Base-by-base conservation (phyloP, 2,113 vertebrate species). In the Semnornis frantzii region DNA sequence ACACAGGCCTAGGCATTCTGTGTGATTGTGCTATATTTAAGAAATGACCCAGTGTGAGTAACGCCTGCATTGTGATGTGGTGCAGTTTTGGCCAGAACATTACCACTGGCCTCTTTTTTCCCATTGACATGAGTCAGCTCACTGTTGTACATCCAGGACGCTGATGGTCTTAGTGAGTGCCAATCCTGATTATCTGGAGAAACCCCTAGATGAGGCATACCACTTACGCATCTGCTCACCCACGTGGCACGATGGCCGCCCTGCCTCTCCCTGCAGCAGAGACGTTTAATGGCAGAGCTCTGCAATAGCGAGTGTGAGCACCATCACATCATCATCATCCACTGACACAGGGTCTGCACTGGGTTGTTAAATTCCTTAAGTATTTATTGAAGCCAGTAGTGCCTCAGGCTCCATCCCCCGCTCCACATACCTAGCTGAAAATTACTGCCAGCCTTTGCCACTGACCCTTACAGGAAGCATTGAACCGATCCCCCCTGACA, bases 371-470 rank as follows among this genome's bases (percentile, higher is more conserved):
- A 96, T 91, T 95, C 91, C 94, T 80, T 50, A 62, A 96, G 95
- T 93, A 96, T 96, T 97, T 95, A 97, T 93, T 95, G 94, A 96
- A 97, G 92, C 88, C 93, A 85, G 92, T n/a, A 94, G 63, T 76
- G 95, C 96, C 96, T 95, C 83, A 83, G 95, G 95, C 96, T 96
- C 84, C 92, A 77, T 46, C 89, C n/a, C 68, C 80, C 46, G 21
- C 31, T 80, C 78, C 77, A 70, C 85, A 93, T 80, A 85, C 92
- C 94, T 82, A 92, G 93, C 95, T 95, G 95, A 93, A 96, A 97
- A 97, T 97, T 96, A 95, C 94, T 94, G 94, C 96, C 94, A 95
- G 94, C 90, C 91, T 92, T 95, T 93, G 92, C 73, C 94, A 89
- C 37, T 97, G 97, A 96, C 97, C 94, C 97, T 83, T 96, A 55